Evolutionary conservation across 2,888 invertebrate species (phyloP), one percentile per base, ranked within the genome.

Genomic region (Orchesellides sinensis): DNA sequence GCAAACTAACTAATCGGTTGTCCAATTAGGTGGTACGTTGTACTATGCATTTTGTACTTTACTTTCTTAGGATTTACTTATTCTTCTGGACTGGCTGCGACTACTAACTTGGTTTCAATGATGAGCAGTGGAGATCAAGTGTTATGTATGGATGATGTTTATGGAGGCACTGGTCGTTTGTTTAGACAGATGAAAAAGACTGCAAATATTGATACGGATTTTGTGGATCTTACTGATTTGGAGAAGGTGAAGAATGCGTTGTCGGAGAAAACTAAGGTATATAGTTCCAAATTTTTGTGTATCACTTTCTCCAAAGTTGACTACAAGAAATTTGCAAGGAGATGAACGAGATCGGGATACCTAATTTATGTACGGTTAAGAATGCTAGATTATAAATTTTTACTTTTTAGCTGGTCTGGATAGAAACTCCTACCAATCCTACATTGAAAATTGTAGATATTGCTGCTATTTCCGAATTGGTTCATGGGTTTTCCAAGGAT

Each of bases 61-160:
- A 14, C 54, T 23, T 40, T 40, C 3, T 8, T 35, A 84, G 84
- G 78, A 23, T 54, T 85, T 32, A 77, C 91, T 19, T 99, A 96
- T 91, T 92, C 98, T 0, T 98, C 98, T 5, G 99, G 99, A 1
- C 92, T 99, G 59, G 98, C 97, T 14, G 94, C 97, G 0, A 94
- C 94, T 0, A 94, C 95, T 0, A 93, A 94, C 3, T 90, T 98
- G 12, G 91, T 94, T 8, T 93, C 95, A 40, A 91, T 98, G 87
- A 91, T 99, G 8, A 93, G 92, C 85, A 89, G 92, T 82, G 99
- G 98, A 0, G 99, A 99, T 90, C 89, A 84, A 27, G 56, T 88
- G 14, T 63, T 88, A 17, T 78, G 72, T 19, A 87, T 88, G 85
- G 84, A 93, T 89, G 92, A 93, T 88, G 90, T 92, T 8, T 93